These are phyloP conservation scores for Eubucco bourcierii DNA, from an alignment of 2,113 vertebrate genomes.

Conservation along the genomic window DNA sequence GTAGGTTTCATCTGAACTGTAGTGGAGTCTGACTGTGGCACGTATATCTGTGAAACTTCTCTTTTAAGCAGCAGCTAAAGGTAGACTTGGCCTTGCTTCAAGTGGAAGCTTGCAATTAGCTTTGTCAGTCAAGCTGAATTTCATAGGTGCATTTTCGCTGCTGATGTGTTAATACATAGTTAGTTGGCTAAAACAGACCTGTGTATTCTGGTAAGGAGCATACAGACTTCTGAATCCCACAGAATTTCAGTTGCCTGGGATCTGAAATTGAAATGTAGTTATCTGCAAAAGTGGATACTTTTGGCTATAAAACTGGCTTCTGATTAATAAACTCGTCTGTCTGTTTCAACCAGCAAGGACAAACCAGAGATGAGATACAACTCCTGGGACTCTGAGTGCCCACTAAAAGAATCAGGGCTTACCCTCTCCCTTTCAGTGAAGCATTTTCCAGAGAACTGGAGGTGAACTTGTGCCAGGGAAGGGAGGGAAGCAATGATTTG, in stretches of 20 bases:
- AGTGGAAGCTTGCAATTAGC: constrained; percentile 1
- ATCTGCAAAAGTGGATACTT: background rate
- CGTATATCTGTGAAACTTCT: background rate
- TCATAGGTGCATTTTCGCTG: constrained; percentile 14
- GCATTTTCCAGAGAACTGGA: background rate
- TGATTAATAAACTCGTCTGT: background rate
- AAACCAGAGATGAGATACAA: background rate
- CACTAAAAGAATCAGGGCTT: background rate
- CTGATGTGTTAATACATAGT: background rate
- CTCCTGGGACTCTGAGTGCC: background rate
- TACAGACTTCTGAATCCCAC: background rate
- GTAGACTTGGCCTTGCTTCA: constrained; percentile 27
- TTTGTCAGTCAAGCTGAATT: constrained; percentile 1
- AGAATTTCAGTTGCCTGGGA: background rate
- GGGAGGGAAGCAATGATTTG: background rate
- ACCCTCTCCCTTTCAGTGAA: background rate
- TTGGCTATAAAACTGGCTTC: background rate
- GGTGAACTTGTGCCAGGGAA: background rate
- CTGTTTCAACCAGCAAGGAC: background rate
- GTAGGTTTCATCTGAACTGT: background rate
- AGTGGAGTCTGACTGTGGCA: background rate
- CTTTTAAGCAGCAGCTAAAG: constrained; percentile 27
- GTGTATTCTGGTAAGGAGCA: background rate
- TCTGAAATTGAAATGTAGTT: background rate
- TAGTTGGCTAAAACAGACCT: constrained; percentile 16